phyloP scores from a whole-genome alignment of 2,888 invertebrate species.

The Napeogenes sylphis region DNA sequence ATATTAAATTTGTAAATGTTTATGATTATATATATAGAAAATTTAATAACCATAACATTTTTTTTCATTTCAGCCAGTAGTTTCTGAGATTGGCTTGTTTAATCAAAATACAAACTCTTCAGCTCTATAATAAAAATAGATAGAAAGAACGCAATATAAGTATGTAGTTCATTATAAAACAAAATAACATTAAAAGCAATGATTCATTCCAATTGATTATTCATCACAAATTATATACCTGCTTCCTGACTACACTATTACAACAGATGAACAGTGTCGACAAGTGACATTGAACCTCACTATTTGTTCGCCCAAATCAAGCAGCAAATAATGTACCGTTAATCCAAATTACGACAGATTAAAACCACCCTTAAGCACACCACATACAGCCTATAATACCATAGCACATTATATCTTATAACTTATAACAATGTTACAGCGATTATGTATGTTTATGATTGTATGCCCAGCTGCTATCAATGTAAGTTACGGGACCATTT shows the following conservation, averaged over 20 bases:
- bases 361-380: background rate
- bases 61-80: too few species aligned
- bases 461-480: slow-evolving; percentile 26
- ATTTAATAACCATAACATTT: too few species aligned
- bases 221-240: background rate
- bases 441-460: background rate
- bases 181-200: background rate
- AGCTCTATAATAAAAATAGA: too few species aligned
- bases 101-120: too few species aligned
- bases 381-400: background rate
- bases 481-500: slow-evolving; percentile 5
- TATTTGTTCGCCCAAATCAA: slow-evolving; percentile 25
- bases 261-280: slow-evolving; percentile 5
- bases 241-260: slow-evolving; percentile 1
- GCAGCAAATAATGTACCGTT: slow-evolving; percentile 27
- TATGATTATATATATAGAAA: too few species aligned
- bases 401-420: background rate
- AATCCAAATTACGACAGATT: slow-evolving; percentile 18
- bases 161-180: background rate
- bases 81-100: too few species aligned
- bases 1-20: too few species aligned
- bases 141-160: too few species aligned
- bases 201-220: background rate
- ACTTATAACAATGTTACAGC: too few species aligned
- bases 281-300: slow-evolving; percentile 13